A percentile compares a stretch with the other conserved stretches of the same genome.
These are phyloP conservation scores for Plectropomus leopardus DNA, from an alignment of 2,113 vertebrate genomes.

Conservation along the genomic window DNA sequence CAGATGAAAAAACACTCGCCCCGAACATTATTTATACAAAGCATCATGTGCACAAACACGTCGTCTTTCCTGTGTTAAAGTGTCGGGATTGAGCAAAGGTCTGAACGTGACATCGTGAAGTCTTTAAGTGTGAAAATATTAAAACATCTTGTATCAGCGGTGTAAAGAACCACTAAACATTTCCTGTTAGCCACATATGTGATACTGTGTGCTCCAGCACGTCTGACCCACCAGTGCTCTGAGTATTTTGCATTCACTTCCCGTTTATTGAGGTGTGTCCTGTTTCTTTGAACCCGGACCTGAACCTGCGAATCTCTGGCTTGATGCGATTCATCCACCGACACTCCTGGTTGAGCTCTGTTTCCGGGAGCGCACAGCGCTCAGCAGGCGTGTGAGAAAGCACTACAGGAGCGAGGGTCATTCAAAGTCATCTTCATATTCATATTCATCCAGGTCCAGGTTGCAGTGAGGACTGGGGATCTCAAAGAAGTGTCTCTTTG, in stretches of 20 bases:
- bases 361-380: slow-evolving; percentile 1
- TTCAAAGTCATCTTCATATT: slow-evolving; percentile 90
- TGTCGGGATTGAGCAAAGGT: not conserved
- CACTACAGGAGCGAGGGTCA: slow-evolving; percentile 26
- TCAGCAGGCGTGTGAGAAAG: slow-evolving; percentile 19
- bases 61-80: not conserved
- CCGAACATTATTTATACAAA: slow-evolving; percentile 29
- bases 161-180: not conserved
- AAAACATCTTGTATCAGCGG: slow-evolving; percentile 5
- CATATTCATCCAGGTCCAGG: slow-evolving; percentile 88
- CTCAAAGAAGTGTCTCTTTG: slow-evolving; percentile 90
- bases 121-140: slow-evolving; percentile 16
- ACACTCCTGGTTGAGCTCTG: slow-evolving; percentile 3
- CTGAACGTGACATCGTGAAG: slow-evolving; percentile 9
- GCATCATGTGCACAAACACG: slow-evolving; percentile 31
- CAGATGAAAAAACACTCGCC: slow-evolving; percentile 13
- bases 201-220: not conserved
- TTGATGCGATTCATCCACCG: not conserved
- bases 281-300: not conserved
- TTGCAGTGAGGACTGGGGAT: slow-evolving; percentile 86
- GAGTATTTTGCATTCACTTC: not conserved
- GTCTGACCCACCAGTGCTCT: not conserved
- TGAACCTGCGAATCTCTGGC: slow-evolving; percentile 8
- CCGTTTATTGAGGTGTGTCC: slow-evolving; percentile 23
- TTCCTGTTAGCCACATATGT: not conserved